These are phyloP conservation scores for Drosophila anceps DNA, from an alignment of 2,888 invertebrate genomes.

Conservation along the genomic window DNA sequence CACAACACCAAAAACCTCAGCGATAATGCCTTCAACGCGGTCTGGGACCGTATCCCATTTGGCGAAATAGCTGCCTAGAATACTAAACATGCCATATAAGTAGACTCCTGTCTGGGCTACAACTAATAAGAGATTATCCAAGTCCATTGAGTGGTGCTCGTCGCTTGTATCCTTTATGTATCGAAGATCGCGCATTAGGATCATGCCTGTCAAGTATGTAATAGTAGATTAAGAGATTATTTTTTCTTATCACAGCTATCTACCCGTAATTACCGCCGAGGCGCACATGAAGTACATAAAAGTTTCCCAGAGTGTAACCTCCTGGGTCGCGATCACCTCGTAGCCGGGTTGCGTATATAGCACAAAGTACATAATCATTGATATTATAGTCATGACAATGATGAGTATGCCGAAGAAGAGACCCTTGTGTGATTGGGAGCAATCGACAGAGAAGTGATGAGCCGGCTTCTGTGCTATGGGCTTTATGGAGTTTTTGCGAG, in stretches of 20 bases:
- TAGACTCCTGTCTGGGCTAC: slow-evolving; percentile 96
- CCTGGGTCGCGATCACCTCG: slow-evolving; percentile 89
- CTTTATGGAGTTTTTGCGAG: slow-evolving; percentile 84
- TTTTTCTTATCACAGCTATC: not conserved
- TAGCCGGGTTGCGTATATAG: slow-evolving; percentile 89
- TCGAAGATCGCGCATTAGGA: slow-evolving; percentile 89
- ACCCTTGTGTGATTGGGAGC: slow-evolving; percentile 93
- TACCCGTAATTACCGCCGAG: slow-evolving; percentile 87
- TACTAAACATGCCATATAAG: slow-evolving; percentile 94
- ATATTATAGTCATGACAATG: slow-evolving; percentile 93
- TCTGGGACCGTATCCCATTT: slow-evolving; percentile 84
- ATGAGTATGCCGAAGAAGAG: slow-evolving; percentile 91
- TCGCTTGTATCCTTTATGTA: slow-evolving; percentile 86
- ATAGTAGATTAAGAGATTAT: not conserved
- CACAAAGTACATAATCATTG: slow-evolving; percentile 95
- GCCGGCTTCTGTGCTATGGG: slow-evolving; percentile 84
- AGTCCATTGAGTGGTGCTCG: slow-evolving; percentile 86
- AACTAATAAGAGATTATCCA: slow-evolving; percentile 93
- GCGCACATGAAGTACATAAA: slow-evolving; percentile 90
- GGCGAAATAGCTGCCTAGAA: slow-evolving; percentile 88
- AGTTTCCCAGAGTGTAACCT: slow-evolving; percentile 92
- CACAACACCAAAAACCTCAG: slow-evolving; percentile 90
- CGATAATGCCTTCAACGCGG: slow-evolving; percentile 89
- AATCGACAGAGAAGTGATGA: slow-evolving; percentile 92
- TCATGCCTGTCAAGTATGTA: slow-evolving; percentile 85